These are phyloP conservation scores for Carapus acus DNA, from an alignment of 2,797 vertebrate species.

Conservation along the genomic window DNA sequence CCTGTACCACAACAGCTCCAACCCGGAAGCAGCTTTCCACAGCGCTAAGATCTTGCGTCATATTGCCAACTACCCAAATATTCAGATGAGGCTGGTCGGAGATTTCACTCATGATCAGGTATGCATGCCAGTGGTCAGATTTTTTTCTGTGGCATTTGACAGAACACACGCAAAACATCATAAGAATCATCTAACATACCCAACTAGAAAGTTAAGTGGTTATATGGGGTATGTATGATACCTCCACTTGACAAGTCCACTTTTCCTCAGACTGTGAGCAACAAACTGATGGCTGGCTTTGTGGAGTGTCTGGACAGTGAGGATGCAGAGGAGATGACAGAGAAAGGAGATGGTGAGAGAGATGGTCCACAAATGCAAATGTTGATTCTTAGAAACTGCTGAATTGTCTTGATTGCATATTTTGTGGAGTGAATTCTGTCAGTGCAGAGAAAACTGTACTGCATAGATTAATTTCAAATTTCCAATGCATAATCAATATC, in stretches of 20 bases:
- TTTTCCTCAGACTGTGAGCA: constrained; percentile 77
- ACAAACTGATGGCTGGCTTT: constrained; percentile 96
- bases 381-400: too few relatives aligned
- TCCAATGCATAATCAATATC: constrained; percentile 15
- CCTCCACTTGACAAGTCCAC: background rate
- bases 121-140: constrained; percentile 12
- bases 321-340: constrained; percentile 87
- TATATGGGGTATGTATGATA: background rate
- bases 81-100: constrained; percentile 90
- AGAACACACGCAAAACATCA: too few relatives aligned
- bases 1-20: constrained; percentile 88
- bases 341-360: constrained; percentile 79
- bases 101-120: constrained; percentile 97
- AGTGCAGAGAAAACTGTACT: too few relatives aligned
- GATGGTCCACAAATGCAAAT: background rate
- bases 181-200: too few relatives aligned
- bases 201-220: too few relatives aligned
- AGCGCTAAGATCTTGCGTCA: constrained; percentile 93
- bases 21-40: constrained; percentile 91
- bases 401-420: too few relatives aligned
- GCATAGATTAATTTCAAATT: too few relatives aligned
- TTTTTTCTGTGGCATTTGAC: too few relatives aligned
- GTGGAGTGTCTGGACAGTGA: constrained; percentile 96
- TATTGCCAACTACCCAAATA: constrained; percentile 91
- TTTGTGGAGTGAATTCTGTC: too few relatives aligned